phyloP scores from a whole-genome alignment of 2,888 invertebrate genomes.

The Anagyrus pseudococci region DNA sequence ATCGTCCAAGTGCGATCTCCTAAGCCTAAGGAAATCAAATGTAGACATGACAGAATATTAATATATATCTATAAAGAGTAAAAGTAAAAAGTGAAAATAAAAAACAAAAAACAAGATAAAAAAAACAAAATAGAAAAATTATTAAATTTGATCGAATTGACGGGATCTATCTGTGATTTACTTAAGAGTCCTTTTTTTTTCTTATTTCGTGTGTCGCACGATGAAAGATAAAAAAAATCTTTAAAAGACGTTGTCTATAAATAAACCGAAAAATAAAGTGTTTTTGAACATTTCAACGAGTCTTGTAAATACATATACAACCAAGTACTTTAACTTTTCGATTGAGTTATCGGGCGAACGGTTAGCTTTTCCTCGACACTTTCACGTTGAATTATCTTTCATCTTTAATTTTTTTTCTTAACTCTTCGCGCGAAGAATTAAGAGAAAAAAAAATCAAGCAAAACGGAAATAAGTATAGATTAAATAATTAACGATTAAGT shows the following conservation, averaged over 20 bases:
- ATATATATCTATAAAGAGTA: constrained; percentile 46
- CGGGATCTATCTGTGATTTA: constrained; percentile 57
- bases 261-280: constrained; percentile 12
- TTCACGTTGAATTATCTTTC: no score
- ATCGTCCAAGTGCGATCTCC: constrained; percentile 52
- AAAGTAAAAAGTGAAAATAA: constrained; percentile 8
- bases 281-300: constrained; percentile 21
- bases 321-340: constrained; percentile 8
- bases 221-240: constrained; percentile 5
- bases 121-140: constrained; percentile 16
- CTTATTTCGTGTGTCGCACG: constrained; percentile 41
- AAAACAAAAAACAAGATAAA: no score
- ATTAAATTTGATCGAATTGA: constrained; percentile 47
- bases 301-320: constrained; percentile 34
- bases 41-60: constrained; percentile 56
- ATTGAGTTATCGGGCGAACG: no score
- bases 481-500: not conserved
- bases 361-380: no score
- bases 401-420: no score
- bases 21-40: constrained; percentile 61
- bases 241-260: no score
- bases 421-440: constrained; percentile 1
- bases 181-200: constrained; percentile 49
- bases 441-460: constrained; percentile 9
- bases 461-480: not conserved